Evolutionary conservation across 35 echinoderm and acorn worm species (phyloP).

Genomic region (Diadema setosum): DNA sequence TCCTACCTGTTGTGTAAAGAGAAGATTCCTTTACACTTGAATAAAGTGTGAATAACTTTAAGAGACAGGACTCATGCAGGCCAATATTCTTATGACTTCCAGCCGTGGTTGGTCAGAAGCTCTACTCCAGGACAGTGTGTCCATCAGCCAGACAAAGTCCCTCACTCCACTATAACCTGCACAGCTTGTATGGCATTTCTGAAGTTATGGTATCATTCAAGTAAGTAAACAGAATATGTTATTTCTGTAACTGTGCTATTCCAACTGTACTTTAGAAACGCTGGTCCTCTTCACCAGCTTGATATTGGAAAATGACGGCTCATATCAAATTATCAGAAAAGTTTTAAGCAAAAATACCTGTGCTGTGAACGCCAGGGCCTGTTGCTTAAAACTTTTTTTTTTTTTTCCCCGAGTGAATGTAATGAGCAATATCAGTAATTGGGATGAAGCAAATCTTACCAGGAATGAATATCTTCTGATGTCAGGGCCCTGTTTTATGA

Average conservation of each 20-base stretch:
- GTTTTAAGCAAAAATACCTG: too few species aligned
- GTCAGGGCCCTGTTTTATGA: too few species aligned
- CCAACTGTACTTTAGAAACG: background rate
- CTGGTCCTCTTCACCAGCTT: background rate
- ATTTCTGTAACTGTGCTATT: background rate
- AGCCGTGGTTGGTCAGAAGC: background rate
- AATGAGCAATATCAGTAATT: too few species aligned
- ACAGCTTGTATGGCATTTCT: background rate
- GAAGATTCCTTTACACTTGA: too few species aligned
- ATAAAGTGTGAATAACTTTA: too few species aligned
- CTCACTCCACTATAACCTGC: background rate
- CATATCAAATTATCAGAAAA: background rate
- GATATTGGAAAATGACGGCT: background rate
- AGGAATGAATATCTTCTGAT: too few species aligned
- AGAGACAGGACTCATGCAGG: background rate
- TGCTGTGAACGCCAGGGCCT: too few species aligned
- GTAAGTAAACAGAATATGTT: background rate
- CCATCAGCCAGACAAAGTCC: background rate
- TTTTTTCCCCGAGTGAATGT: too few species aligned
- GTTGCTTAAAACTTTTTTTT: too few species aligned
- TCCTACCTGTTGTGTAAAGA: too few species aligned
- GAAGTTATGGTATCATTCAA: background rate
- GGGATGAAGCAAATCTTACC: too few species aligned
- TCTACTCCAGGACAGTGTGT: background rate
- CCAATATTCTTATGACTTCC: background rate